phyloP scores from a whole-genome alignment of 1,140 invertebrate genomes.

The Orius insidiosus region DNA sequence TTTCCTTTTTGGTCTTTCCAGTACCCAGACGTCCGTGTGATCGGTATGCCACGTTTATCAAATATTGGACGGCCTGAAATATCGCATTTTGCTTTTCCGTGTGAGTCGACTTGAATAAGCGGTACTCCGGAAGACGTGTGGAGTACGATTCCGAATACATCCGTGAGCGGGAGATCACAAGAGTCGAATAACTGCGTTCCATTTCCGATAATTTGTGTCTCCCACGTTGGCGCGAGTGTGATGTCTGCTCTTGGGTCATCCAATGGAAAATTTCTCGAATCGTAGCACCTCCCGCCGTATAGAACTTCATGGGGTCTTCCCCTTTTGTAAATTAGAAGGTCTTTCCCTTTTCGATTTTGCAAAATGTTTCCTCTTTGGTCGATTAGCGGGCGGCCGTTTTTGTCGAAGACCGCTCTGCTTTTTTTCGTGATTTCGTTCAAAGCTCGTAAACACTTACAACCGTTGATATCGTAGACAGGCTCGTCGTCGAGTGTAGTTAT shows the following conservation, averaged over 20 bases:
- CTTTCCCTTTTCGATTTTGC: conserved; percentile 2
- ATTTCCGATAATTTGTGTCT: neutral
- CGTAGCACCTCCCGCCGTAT: conserved; percentile 1
- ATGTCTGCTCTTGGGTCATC: conserved; percentile 1
- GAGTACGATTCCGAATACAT: neutral
- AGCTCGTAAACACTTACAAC: neutral
- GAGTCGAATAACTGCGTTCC: conserved; percentile 6
- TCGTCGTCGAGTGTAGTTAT: neutral
- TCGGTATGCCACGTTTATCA: conserved; percentile 2
- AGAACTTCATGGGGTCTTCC: neutral
- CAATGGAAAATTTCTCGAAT: neutral
- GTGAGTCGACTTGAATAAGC: neutral
- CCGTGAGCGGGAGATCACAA: neutral
- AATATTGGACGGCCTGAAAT: conserved; percentile 3
- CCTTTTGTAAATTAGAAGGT: neutral
- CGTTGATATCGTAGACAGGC: conserved; percentile 1
- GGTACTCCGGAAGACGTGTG: conserved; percentile 3
- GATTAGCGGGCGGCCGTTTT: conserved; percentile 4
- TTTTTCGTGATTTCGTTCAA: neutral
- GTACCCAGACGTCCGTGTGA: neutral
- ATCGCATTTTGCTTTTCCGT: neutral
- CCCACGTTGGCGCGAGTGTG: neutral
- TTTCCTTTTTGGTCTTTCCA: conserved; percentile 5
- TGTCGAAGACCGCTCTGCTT: neutral
- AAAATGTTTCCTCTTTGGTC: conserved; percentile 5